A percentile compares a stretch with the other conserved stretches of the same genome.
Conservation (phyloP, 2,113 vertebrate genomes). For the Aramus guarauna region DNA sequence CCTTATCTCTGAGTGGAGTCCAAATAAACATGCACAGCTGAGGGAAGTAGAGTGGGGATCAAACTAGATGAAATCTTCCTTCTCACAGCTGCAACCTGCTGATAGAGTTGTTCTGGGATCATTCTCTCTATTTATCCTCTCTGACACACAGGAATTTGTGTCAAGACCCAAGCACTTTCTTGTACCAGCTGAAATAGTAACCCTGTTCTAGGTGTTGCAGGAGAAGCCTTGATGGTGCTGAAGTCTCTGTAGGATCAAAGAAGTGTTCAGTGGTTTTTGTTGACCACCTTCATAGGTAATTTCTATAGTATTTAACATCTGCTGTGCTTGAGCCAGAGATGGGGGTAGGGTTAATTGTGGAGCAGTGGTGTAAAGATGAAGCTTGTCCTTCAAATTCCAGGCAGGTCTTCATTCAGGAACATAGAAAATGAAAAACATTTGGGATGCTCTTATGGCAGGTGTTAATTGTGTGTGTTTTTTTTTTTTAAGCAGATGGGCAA, state of each 20-base stretch:
- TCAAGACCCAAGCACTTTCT: background rate
- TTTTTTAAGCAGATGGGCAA: background rate
- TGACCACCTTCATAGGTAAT: background rate
- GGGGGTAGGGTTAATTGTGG: background rate
- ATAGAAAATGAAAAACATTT: background rate
- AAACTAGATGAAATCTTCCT: background rate
- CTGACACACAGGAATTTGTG: background rate
- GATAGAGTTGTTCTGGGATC: background rate
- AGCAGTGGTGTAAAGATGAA: background rate
- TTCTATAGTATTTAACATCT: background rate
- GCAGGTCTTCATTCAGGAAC: background rate
- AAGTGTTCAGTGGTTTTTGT: fast-evolving
- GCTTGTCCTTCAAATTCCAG: background rate
- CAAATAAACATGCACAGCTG: slow-evolving; percentile 4
- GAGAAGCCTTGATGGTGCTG: background rate
- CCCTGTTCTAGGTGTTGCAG: background rate
- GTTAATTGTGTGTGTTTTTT: background rate
- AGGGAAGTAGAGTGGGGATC: background rate
- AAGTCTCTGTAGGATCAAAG: background rate
- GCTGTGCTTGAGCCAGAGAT: background rate
- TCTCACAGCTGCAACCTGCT: background rate
- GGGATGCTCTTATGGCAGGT: background rate
- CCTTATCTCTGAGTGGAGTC: background rate
- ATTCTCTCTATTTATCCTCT: background rate
- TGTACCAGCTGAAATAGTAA: background rate